These are phyloP conservation scores for Gambusia affinis DNA, from an alignment of 2,113 vertebrate species.

Conservation along the genomic window DNA sequence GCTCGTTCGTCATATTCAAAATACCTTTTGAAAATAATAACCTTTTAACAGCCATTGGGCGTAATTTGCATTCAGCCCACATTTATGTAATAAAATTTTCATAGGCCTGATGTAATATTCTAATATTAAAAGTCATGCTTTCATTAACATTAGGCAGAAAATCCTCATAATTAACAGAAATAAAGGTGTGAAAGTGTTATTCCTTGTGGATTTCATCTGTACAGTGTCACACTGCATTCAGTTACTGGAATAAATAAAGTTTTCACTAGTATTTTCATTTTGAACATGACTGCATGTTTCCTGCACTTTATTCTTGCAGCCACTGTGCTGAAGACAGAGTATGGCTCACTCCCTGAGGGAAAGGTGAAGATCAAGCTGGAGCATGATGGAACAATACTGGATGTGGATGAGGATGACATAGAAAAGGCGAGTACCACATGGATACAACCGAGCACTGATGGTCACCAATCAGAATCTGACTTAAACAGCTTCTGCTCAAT, in stretches of 20 bases:
- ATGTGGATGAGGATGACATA: constrained; percentile 95
- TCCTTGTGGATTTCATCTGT: not conserved
- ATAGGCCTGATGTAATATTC: not conserved
- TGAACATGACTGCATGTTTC: not conserved
- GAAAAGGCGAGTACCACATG: constrained; percentile 88
- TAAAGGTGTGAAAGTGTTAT: not conserved
- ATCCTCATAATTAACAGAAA: not conserved
- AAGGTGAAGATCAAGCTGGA: constrained; percentile 94
- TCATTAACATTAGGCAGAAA: not conserved
- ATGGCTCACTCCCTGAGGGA: constrained; percentile 85
- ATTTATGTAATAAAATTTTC: not conserved
- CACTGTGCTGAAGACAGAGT: constrained; percentile 85
- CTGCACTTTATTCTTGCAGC: constrained; percentile 71
- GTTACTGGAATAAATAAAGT: not conserved
- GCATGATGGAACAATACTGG: constrained; percentile 88
- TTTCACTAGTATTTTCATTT: no score
- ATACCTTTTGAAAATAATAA: no score
- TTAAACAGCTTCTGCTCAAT: no score
- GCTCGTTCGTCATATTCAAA: no score
- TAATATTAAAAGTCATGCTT: not conserved
- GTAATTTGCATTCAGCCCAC: not conserved
- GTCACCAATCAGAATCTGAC: not conserved
- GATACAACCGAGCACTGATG: not conserved
- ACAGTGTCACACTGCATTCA: not conserved
- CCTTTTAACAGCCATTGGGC: no score